Percentiles rank a stretch among this genome's conserved stretches.
Conservation (phyloP, 2,113 vertebrate genomes). For the Apteryx mantelli region DNA sequence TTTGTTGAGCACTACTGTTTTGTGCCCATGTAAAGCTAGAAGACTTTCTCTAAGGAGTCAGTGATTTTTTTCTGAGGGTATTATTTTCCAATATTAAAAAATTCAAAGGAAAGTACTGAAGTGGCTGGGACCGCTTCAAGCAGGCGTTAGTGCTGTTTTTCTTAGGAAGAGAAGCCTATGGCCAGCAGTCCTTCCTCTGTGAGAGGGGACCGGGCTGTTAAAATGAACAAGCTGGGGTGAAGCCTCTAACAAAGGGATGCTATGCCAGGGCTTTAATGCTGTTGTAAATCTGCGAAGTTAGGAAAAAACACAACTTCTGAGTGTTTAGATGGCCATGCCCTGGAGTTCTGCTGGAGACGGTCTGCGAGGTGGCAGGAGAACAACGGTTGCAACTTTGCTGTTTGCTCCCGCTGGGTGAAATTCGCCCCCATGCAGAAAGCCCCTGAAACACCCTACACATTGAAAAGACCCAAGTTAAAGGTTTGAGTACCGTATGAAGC, state of each 20-base stretch:
- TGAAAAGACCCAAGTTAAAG: neutral
- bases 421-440: neutral
- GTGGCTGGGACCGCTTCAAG: neutral
- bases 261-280: slow-evolving; percentile 21
- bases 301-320: slow-evolving; percentile 50
- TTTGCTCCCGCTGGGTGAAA: neutral
- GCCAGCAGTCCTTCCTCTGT: neutral
- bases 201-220: neutral
- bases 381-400: neutral
- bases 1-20: neutral
- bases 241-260: neutral
- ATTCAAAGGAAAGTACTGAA: neutral
- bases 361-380: neutral
- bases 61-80: neutral
- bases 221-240: slow-evolving; percentile 4
- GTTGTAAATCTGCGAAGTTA: slow-evolving; percentile 44
- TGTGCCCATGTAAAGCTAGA: neutral
- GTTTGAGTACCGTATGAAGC: neutral
- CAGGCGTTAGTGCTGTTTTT: fast-evolving
- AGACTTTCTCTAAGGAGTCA: neutral
- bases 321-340: neutral
- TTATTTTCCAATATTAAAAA: neutral
- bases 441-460: neutral
- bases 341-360: neutral
- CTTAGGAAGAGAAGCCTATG: neutral